Evolutionary conservation across 2,113 vertebrate species (phyloP), one percentile per base, ranked within the genome.

Genomic region (Grammomys surdaster): DNA sequence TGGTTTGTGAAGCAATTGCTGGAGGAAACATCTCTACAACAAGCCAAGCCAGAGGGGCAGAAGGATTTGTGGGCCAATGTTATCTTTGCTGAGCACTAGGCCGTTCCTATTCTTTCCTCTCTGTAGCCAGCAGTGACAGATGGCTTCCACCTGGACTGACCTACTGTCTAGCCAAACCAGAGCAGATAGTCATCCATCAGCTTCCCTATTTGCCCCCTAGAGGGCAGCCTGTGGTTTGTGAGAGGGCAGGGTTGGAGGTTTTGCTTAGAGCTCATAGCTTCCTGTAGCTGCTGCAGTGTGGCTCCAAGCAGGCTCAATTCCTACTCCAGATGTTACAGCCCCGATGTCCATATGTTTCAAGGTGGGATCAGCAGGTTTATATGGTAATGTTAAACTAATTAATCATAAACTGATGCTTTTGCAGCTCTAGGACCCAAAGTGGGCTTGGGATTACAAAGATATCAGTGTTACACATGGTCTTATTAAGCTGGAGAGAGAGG

Each of bases 131-230:
- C 76, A 90, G 80, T 96, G 96, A 93, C 91, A 92, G 88, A 95
- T 95, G 96, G 72, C 97, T 97, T 98, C 95, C 94, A 97, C 60
- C 6, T 97, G 97, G 85, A 97, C 87, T 98, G 94, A 96, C 91
- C 89, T 97, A 11, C 69, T 97, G 28, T 97, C 88, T 31, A 88
- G 78, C 84, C 91, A 48, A 33, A 60, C 65, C 65, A 82, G 97
- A 91, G 72, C 92, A 33, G 22, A 76, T 58, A 86, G n/a, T 90
- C 90, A 93, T 97, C 94, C 85, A 98, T 96, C 93, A 97, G 46
- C 63, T 70, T 91, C 86, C 24, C 36, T 67, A 43, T 94, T 95
- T 67, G 90, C 33, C 28, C 46, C n/a, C 51, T 93, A 43, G 40
- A 88, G 91, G 40, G 91, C 40, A 95, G 12, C 63, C 94, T 95